Evolutionary conservation across 2,888 invertebrate genomes (phyloP).

Genomic region (Luperina nickerlii): DNA sequence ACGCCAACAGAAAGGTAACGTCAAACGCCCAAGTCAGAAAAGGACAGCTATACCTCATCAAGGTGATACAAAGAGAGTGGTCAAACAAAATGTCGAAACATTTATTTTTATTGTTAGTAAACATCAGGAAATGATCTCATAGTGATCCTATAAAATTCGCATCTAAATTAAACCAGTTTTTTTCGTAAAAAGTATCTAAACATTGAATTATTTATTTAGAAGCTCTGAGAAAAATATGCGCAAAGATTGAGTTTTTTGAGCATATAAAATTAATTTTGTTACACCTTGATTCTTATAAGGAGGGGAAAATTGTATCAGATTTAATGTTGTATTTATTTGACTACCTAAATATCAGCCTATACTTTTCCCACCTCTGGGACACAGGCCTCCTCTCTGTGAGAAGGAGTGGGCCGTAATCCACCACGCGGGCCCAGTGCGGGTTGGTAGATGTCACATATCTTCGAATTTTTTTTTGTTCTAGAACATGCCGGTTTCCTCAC

Average conservation of each 20-base stretch:
- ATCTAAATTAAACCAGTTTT: slow-evolving; percentile 69
- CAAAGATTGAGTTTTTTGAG: slow-evolving; percentile 26
- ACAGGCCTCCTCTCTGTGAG: too few species aligned
- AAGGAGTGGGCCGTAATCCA: too few species aligned
- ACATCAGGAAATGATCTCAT: slow-evolving; percentile 85
- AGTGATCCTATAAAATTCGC: slow-evolving; percentile 68
- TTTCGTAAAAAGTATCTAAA: slow-evolving; percentile 55
- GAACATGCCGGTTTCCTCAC: too few species aligned
- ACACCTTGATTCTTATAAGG: not conserved
- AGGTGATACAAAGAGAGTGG: slow-evolving; percentile 85
- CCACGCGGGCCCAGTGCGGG: too few species aligned
- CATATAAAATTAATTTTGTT: slow-evolving; percentile 2
- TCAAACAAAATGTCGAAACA: slow-evolving; percentile 82
- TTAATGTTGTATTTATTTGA: not conserved
- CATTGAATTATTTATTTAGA: slow-evolving; percentile 68
- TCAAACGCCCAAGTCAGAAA: slow-evolving; percentile 68
- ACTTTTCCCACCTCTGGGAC: too few species aligned
- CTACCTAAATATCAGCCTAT: too few species aligned
- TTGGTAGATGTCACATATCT: too few species aligned
- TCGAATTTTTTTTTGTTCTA: too few species aligned
- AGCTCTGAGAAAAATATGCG: slow-evolving; percentile 23
- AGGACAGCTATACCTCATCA: slow-evolving; percentile 77
- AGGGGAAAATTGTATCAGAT: not conserved
- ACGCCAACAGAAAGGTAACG: slow-evolving; percentile 73
- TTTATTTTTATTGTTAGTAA: slow-evolving; percentile 78